phyloP scores from a whole-genome alignment of 2,888 invertebrate species.

The Limnephilus auricula region DNA sequence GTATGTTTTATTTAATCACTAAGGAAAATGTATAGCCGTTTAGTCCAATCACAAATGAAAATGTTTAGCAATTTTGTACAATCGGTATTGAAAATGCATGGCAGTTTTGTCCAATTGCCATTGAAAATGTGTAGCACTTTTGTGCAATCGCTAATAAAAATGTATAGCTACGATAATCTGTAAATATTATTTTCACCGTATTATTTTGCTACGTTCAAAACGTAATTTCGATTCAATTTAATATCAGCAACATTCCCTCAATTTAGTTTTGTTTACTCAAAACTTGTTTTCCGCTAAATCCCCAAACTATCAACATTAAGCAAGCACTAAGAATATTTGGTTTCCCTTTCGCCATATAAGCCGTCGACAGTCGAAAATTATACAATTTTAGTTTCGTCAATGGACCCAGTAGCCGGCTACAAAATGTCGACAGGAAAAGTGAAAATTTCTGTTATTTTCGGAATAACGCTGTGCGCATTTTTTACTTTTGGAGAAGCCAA shows the following conservation, averaged over 20 bases:
- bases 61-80: too few relatives aligned
- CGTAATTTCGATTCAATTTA: background rate
- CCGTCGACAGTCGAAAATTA: background rate
- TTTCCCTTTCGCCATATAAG: constrained; percentile 39
- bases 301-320: background rate
- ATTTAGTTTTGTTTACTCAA: background rate
- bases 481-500: background rate
- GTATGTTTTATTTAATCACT: too few relatives aligned
- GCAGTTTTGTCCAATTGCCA: too few relatives aligned
- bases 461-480: background rate
- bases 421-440: background rate
- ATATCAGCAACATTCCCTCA: background rate
- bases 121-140: too few relatives aligned
- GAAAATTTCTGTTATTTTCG: background rate
- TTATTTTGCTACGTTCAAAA: background rate
- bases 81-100: too few relatives aligned
- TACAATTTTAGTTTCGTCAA: constrained; percentile 11
- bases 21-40: too few relatives aligned
- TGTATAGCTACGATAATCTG: too few relatives aligned
- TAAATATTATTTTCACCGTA: too few relatives aligned
- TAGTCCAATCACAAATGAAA: too few relatives aligned
- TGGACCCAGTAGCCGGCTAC: background rate
- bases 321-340: background rate
- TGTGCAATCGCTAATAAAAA: too few relatives aligned
- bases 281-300: constrained; percentile 6